Conservation (phyloP, 2,888 invertebrate genomes). For the Microctonus brassicae region DNA sequence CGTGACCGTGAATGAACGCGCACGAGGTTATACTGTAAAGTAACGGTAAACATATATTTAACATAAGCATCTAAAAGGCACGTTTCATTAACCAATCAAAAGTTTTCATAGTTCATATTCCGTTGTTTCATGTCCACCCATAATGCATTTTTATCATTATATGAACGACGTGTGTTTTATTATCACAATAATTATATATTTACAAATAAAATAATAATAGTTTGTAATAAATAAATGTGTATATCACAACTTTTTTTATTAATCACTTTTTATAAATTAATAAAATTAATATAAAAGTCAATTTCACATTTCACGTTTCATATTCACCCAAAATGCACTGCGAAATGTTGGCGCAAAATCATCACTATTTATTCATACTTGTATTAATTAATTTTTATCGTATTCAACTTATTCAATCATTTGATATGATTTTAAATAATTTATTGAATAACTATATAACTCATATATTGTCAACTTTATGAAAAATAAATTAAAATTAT, state of each 20-base stretch:
- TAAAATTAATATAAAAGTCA: background rate
- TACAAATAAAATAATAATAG: background rate
- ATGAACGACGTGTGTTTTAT: constrained; percentile 19
- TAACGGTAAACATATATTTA: constrained; percentile 2
- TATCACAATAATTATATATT: background rate
- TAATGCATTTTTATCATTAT: constrained; percentile 51
- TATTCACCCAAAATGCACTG: constrained; percentile 18
- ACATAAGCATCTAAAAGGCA: background rate
- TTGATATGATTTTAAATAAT: background rate
- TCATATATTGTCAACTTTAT: background rate
- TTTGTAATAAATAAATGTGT: constrained; percentile 4
- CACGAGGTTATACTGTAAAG: constrained; percentile 9
- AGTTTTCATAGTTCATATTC: constrained; percentile 55
- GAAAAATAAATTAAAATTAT: background rate
- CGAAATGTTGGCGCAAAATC: constrained; percentile 14
- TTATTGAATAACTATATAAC: background rate
- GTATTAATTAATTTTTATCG: background rate
- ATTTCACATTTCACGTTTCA: constrained; percentile 16
- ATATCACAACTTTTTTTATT: constrained; percentile 2
- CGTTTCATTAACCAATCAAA: constrained; percentile 45
- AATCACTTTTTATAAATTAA: constrained; percentile 6
- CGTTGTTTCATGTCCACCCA: constrained; percentile 58
- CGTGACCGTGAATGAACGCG: background rate
- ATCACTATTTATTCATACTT: background rate
- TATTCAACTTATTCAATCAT: background rate